A percentile compares a stretch with the other conserved stretches of the same genome.
phyloP scores from a whole-genome alignment of 2,113 vertebrate species.

The Sclerurus mexicanus region DNA sequence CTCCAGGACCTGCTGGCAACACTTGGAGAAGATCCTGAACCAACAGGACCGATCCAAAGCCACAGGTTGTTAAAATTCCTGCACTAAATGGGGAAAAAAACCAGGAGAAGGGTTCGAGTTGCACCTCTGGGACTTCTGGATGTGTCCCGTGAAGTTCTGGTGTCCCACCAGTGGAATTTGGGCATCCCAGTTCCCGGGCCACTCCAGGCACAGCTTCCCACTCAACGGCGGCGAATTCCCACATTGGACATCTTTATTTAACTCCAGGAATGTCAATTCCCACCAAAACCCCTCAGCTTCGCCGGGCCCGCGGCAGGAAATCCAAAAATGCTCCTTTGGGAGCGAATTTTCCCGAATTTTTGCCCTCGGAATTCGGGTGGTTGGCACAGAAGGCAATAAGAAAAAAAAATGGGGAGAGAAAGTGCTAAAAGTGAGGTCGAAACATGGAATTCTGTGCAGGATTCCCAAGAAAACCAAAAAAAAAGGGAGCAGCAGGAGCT shows the following conservation, averaged over 20 bases:
- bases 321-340: neutral
- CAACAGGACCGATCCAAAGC: too few species aligned
- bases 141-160: neutral
- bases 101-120: neutral
- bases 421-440: neutral
- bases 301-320: neutral
- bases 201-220: neutral
- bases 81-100: neutral
- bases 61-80: neutral
- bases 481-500: neutral
- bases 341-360: neutral
- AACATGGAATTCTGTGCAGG: neutral
- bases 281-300: neutral
- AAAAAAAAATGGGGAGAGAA: neutral
- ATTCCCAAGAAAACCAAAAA: neutral
- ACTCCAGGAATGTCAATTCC: neutral
- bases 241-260: neutral
- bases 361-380: neutral
- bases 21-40: neutral
- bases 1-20: neutral
- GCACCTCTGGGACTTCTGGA: neutral
- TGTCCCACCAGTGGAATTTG: too few species aligned
- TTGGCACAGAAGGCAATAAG: neutral
- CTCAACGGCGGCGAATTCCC: neutral
- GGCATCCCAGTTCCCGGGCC: too few species aligned